Conservation (phyloP, 2,113 vertebrate species). For the Apistogramma diplotaenia region DNA sequence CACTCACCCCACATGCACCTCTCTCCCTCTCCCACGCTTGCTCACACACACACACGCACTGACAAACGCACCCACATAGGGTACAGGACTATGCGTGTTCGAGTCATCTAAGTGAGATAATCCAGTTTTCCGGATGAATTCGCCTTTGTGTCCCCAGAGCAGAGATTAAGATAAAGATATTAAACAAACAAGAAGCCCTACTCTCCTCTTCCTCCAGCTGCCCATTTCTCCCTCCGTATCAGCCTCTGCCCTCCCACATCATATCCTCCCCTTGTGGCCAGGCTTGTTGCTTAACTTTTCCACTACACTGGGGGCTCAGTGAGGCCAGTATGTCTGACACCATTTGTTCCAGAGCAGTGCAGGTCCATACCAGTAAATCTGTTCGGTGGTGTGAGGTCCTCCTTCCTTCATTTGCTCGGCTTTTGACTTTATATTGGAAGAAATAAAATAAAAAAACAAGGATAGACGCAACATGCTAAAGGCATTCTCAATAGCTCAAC, state of each 20-base stretch:
- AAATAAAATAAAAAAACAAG: constrained; percentile 20
- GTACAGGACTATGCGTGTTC: constrained; percentile 49
- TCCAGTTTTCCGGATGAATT: constrained; percentile 73
- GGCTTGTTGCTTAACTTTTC: constrained; percentile 34
- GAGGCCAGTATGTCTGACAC: constrained; percentile 9
- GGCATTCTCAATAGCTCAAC: constrained; percentile 22
- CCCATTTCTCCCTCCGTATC: constrained; percentile 2
- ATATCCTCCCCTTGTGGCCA: constrained; percentile 37
- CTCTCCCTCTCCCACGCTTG: constrained; percentile 17
- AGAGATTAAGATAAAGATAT: constrained; percentile 77
- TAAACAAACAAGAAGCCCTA: constrained; percentile 69
- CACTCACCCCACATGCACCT: not conserved
- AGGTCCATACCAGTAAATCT: not conserved
- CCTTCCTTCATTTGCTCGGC: not conserved
- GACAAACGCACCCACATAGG: constrained; percentile 28
- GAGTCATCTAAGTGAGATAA: constrained; percentile 72
- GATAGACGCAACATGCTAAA: constrained; percentile 47
- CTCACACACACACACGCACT: constrained; percentile 4
- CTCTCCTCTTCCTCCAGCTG: constrained; percentile 41
- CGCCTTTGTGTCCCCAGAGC: constrained; percentile 65
- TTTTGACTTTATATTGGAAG: constrained; percentile 29
- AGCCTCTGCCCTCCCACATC: constrained; percentile 23
- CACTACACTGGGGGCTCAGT: not conserved
- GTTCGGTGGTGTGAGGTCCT: not conserved
- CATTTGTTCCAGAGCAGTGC: not conserved